Percentiles rank a stretch among this genome's conserved stretches.
Evolutionary conservation across 2,797 vertebrate genomes (phyloP).

Genomic region (Thalassophryne amazonica): DNA sequence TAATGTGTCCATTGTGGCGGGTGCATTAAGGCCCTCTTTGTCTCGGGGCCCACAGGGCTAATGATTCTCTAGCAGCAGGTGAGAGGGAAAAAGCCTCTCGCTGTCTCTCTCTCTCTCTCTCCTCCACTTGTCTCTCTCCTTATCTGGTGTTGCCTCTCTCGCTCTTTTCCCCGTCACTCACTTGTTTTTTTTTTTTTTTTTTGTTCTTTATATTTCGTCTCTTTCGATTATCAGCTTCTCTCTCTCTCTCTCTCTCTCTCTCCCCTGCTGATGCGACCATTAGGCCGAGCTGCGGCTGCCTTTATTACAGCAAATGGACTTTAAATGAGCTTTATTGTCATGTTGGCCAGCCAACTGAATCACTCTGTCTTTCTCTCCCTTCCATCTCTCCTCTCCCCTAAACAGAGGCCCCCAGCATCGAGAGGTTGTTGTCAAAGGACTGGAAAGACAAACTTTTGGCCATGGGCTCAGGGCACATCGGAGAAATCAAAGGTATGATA

Average conservation of each 20-base stretch:
- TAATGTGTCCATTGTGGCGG: constrained; percentile 91
- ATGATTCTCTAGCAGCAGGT: constrained; percentile 98
- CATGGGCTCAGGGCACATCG: constrained; percentile 98
- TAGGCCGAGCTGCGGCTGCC: constrained; percentile 82
- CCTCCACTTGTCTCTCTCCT: constrained; percentile 61
- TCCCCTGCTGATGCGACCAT: constrained; percentile 94
- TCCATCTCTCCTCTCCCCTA: constrained; percentile 50
- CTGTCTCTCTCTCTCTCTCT: constrained; percentile 53
- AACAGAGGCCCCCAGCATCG: constrained; percentile 96
- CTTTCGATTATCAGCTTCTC: constrained; percentile 66
- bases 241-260: constrained; percentile 53
- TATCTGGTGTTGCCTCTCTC: constrained; percentile 50
- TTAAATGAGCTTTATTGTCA: constrained; percentile 93
- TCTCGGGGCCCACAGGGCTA: constrained; percentile 93
- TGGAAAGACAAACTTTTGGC: constrained; percentile 99
- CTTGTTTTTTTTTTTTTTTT: no score
- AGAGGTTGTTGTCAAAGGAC: constrained; percentile 98
- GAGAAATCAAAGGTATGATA: constrained; percentile 95
- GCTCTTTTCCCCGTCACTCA: constrained; percentile 51
- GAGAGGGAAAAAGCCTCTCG: constrained; percentile 84
- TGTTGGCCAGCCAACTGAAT: constrained; percentile 86
- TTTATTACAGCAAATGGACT: constrained; percentile 96
- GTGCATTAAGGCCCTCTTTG: constrained; percentile 92
- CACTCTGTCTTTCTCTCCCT: constrained; percentile 73
- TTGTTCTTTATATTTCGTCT: constrained; percentile 68